Evolutionary conservation across 2,888 invertebrate genomes (phyloP), one percentile per base, ranked within the genome.

Genomic region (Mesorhabditis belari): DNA sequence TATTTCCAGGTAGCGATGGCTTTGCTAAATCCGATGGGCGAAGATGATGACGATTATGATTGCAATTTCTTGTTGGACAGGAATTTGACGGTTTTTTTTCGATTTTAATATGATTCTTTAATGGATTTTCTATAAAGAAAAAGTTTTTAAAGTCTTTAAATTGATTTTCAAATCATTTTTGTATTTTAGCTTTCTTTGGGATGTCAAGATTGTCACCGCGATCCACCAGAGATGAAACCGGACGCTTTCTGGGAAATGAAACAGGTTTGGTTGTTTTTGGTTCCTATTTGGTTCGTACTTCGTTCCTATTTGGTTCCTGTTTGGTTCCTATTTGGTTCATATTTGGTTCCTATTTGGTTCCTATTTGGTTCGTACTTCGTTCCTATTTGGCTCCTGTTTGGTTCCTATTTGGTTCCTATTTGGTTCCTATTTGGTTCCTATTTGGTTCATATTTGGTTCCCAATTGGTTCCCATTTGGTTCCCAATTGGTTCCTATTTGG

Each of bases 11-110:
- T 70, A 0, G 70, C 70, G 2, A 70, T 70, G 70, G 70, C 65
- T 35, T 63, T 70, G 5, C 44, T 70, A 53, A 70, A 70, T 56
- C 70, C 70, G 9, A 67, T 70, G 27, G 70, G 70, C 25, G 70
- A 70, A 27, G 70, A 70, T 52, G 70, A 70, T 55, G 70, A 70
- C 44, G 70, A 70, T 58, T 70, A 67, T 28, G 70, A 70, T 53
- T 67, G 67, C 44, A 70, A 70, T 50, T 70, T 70, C 49, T 54
- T 70, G 19, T 63, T 70, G 29, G 70, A 70, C 57, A 50, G 70
- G 17, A 70, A 70, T 29, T 50, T 70, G 50, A 67, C 70, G 5
- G 70, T 62, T 50, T 12, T n/a, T 50, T 50, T 50, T 19, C 19
- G 50, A 50, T 17, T 17, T 50, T 50, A 50, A n/a, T 50, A 6